Conservation (phyloP, 2,888 invertebrate genomes). For the Drosophila borealis region DNA sequence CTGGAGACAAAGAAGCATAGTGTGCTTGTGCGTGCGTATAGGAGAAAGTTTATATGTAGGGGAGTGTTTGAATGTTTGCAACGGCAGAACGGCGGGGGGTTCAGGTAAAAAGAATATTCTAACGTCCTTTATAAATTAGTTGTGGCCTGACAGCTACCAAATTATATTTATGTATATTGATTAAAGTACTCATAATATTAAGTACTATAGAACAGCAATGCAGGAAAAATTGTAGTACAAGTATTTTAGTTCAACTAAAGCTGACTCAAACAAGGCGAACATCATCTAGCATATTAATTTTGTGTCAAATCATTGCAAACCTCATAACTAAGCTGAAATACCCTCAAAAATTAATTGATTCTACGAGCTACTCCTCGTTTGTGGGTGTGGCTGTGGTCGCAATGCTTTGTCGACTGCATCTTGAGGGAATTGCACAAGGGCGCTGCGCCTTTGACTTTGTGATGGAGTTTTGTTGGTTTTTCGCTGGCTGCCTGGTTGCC, state of each 20-base stretch:
- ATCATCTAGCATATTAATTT: no score
- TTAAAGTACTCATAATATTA: not conserved
- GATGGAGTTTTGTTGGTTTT: conserved; percentile 46
- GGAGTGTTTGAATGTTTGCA: no score
- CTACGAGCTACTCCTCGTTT: not conserved
- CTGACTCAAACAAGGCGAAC: not conserved
- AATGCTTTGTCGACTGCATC: conserved; percentile 44
- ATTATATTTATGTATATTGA: not conserved
- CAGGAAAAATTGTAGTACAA: no score
- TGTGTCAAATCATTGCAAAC: not conserved
- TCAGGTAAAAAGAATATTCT: no score
- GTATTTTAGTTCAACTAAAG: not conserved
- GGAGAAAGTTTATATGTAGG: no score
- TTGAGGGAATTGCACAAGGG: conserved; percentile 48
- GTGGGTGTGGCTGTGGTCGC: conserved; percentile 27
- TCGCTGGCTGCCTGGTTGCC: conserved; percentile 17
- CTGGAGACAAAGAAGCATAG: no score
- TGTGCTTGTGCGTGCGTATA: no score
- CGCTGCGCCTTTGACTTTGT: conserved; percentile 58
- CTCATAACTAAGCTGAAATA: conserved; percentile 23
- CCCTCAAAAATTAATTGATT: conserved; percentile 30
- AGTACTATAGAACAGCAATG: no score
- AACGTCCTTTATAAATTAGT: no score
- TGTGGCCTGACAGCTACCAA: no score
- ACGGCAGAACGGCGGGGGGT: no score